Base-by-base conservation (phyloP, 2,888 invertebrate species). In the Rhimphoctona megacephalus region DNA sequence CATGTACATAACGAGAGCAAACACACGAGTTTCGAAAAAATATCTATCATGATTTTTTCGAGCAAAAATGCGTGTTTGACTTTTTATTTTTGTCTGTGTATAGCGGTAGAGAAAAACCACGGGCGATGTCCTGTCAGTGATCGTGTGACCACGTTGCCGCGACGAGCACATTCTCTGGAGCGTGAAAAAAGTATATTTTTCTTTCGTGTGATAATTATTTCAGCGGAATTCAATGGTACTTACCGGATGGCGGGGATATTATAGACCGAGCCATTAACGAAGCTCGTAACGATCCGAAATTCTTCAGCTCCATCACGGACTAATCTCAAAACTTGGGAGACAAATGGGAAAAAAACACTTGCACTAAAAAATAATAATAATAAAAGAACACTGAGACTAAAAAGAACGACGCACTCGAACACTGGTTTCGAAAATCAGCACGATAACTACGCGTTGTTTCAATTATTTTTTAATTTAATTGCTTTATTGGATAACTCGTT, bases 281-380 rank as follows among this genome's bases (percentile, higher is more conserved):
- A 88, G 89, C 88, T 87, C 89, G 89, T 90, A 90, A 91, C 90
- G 91, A 92, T 91, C 92, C 91, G 89, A 91, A 91, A 92, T 67
- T 73, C 67, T 66, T 78, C 87, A 89, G 88, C 90, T 92, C 91
- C 92, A 92, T 92, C 57, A 30, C 54, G 33, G 5, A 36, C n/a
- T 11, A 54, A 25, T 25, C 30, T 46, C 11, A 25, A 69, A 43
- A 39, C 19, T 2, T 36, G 43, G 19, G 22, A 43, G 36, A 61
- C 5, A n/a, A 22, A 25, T 39, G 66, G 46, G 11, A 54, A 25
- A 49, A 46, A 61, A 74, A 78, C 54, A 74, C 74, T 49, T 17
- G 43, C 70, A 66, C 67, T 9, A 57, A 19, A 36, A 33, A 84
- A 61, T 36, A 22, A 77, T 52, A 25, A 30, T n/a, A n/a, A 70